Percentiles rank a stretch among this genome's conserved stretches.
phyloP scores from a whole-genome alignment of 2,113 vertebrate species.

The Xyrauchen texanus region DNA sequence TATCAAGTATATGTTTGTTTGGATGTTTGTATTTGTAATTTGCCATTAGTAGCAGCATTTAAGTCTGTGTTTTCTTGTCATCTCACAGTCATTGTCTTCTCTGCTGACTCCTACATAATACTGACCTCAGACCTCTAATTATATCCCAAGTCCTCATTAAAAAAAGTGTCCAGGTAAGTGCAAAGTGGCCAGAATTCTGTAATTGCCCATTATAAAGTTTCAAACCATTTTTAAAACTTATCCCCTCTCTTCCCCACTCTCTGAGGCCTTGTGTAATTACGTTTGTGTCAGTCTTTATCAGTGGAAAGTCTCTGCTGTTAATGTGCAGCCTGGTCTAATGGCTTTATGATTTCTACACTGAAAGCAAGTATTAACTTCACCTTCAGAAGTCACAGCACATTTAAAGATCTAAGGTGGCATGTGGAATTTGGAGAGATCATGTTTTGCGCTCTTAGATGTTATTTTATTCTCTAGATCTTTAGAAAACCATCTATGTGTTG shows the following conservation, averaged over 20 bases:
- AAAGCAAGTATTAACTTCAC: neutral
- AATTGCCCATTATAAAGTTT: slow-evolving; percentile 26
- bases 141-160: neutral
- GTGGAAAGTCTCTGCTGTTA: no score
- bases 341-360: neutral
- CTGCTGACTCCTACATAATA: neutral
- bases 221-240: no score
- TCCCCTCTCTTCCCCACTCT: neutral
- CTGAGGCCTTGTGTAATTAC: slow-evolving; percentile 3
- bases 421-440: neutral
- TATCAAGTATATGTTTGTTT: no score
- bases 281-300: slow-evolving; percentile 3
- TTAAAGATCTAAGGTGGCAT: neutral
- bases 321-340: neutral
- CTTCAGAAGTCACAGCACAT: neutral
- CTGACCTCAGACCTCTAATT: slow-evolving; percentile 25
- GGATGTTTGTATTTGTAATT: no score
- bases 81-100: neutral
- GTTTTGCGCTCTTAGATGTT: neutral
- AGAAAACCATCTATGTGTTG: no score
- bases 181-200: neutral
- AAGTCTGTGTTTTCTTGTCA: neutral
- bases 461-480: no score
- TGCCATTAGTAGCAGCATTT: no score
- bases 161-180: neutral